Evolutionary conservation across 2,797 vertebrate species (phyloP).

Genomic region (Tokudaia muenninki): DNA sequence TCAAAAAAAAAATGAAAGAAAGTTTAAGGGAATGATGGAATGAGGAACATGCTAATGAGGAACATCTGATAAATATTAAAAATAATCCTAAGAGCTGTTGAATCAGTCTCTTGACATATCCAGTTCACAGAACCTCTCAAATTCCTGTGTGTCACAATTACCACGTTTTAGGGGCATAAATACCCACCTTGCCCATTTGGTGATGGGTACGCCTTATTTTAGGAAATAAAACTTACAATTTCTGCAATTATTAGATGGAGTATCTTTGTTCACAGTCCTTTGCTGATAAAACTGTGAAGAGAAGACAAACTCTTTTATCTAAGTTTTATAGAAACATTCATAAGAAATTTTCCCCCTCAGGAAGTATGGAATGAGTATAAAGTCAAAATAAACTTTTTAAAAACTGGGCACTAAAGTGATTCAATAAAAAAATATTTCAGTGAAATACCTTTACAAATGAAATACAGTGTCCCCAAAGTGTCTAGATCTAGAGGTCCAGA

Average conservation of each 20-base stretch:
- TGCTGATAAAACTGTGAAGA: conserved; percentile 40
- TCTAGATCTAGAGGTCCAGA: not conserved
- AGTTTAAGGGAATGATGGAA: not conserved
- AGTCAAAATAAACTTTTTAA: conserved; percentile 19
- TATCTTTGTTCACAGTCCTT: conserved; percentile 14
- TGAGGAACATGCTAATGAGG: not conserved
- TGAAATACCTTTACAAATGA: not conserved
- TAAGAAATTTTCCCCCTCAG: conserved; percentile 9
- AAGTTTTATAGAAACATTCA: conserved; percentile 37
- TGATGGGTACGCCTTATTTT: not conserved
- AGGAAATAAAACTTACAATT: not conserved
- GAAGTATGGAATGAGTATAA: conserved; percentile 15
- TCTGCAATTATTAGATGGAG: not conserved
- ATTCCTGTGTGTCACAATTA: not conserved
- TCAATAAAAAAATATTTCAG: conserved; percentile 55
- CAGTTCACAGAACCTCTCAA: not conserved
- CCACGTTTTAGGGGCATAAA: not conserved
- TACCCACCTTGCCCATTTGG: not conserved
- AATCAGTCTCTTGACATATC: not conserved
- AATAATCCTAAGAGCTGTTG: not conserved
- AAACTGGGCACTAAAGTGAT: conserved; percentile 20
- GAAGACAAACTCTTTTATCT: conserved; percentile 50
- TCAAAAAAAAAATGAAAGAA: not conserved
- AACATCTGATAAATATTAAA: not conserved
- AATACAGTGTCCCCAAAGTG: conserved; percentile 34